Evolutionary conservation across 2,797 vertebrate genomes (phyloP).

Genomic region (Catamblyrhynchus diadema): DNA sequence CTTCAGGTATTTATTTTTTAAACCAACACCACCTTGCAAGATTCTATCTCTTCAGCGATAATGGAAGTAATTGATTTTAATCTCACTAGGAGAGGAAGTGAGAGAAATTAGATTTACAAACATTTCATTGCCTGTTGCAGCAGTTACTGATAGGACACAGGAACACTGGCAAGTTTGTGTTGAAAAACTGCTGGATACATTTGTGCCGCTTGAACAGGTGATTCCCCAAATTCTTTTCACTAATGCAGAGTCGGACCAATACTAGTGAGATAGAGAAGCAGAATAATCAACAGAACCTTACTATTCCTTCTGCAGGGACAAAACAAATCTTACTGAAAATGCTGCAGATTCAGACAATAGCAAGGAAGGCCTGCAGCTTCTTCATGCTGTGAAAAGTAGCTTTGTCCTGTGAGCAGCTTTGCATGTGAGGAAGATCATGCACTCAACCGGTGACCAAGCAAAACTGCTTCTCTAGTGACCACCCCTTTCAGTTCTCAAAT

Average conservation of each 20-base stretch:
- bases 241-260: background rate
- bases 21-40: background rate
- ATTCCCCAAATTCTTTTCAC: background rate
- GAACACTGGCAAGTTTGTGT: background rate
- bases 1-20: background rate
- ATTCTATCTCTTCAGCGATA: background rate
- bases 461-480: background rate
- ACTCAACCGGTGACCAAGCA: background rate
- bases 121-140: background rate
- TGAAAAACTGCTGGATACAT: background rate
- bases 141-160: rapidly evolving
- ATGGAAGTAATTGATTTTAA: background rate
- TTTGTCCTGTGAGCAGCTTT: background rate
- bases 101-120: background rate
- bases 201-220: background rate
- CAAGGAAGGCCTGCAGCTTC: background rate
- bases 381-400: background rate
- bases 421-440: background rate
- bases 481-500: background rate
- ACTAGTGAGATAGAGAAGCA: background rate
- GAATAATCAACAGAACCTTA: background rate
- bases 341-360: background rate
- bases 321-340: background rate
- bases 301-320: background rate
- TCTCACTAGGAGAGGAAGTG: background rate